Evolutionary conservation across 2,113 vertebrate species (phyloP).

Genomic region (Sinosuthora webbiana): DNA sequence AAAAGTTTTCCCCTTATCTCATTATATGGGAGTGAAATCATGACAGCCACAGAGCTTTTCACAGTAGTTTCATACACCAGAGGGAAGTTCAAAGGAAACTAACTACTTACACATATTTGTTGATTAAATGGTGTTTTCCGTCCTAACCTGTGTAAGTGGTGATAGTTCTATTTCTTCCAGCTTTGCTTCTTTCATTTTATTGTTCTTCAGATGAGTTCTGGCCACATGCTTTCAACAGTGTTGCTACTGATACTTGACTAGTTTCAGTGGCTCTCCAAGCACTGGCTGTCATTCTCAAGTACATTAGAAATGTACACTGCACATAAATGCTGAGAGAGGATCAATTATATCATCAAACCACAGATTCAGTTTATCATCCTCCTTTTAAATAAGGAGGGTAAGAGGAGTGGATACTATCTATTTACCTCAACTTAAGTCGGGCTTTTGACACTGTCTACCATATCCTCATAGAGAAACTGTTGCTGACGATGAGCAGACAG

Average conservation of each 20-base stretch:
- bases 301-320: not conserved
- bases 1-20: slow-evolving; percentile 4
- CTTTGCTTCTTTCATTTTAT: not conserved
- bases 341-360: not conserved
- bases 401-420: not conserved
- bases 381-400: not conserved
- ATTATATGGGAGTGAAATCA: not conserved
- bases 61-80: not conserved
- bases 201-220: not conserved
- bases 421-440: not conserved
- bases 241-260: not conserved
- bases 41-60: not conserved
- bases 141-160: not conserved
- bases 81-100: not conserved
- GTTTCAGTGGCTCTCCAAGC: not conserved
- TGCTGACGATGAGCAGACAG: not conserved
- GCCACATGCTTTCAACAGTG: not conserved
- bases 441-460: not conserved
- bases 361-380: not conserved
- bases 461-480: not conserved
- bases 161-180: not conserved
- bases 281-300: not conserved
- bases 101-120: not conserved
- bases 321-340: not conserved
- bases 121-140: not conserved